Percentiles rank a stretch among this genome's conserved stretches.
Conservation (phyloP, 2,797 vertebrate species). For the Numenius phaeopus region DNA sequence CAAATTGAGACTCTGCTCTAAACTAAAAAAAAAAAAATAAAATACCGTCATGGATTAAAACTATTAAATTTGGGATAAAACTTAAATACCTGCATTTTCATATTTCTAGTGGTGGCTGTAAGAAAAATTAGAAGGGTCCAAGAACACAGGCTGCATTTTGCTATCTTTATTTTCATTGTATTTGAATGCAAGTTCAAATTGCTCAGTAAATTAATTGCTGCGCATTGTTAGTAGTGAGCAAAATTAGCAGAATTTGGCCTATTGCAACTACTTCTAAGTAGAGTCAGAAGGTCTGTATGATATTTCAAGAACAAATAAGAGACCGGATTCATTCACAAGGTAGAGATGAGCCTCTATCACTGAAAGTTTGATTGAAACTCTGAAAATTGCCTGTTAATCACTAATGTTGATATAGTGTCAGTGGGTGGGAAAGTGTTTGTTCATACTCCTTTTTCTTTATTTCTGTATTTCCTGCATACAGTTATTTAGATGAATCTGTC, state of each 20-base stretch:
- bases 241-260: neutral
- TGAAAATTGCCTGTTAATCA: constrained; percentile 37
- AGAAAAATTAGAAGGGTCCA: neutral
- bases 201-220: neutral
- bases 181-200: neutral
- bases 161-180: neutral
- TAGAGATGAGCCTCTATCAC: neutral
- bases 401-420: neutral
- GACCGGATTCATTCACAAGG: neutral
- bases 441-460: neutral
- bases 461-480: neutral
- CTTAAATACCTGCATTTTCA: neutral
- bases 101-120: neutral
- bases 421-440: neutral
- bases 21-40: neutral
- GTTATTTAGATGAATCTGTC: neutral
- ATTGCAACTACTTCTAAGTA: neutral
- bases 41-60: neutral
- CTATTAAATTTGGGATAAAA: neutral
- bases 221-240: neutral
- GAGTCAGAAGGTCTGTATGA: neutral
- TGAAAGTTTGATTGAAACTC: neutral
- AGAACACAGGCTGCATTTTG: neutral
- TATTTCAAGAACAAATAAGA: neutral
- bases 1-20: neutral